These are phyloP conservation scores for Leptopilina myrica DNA, from an alignment of 2,888 invertebrate species.

Conservation along the genomic window DNA sequence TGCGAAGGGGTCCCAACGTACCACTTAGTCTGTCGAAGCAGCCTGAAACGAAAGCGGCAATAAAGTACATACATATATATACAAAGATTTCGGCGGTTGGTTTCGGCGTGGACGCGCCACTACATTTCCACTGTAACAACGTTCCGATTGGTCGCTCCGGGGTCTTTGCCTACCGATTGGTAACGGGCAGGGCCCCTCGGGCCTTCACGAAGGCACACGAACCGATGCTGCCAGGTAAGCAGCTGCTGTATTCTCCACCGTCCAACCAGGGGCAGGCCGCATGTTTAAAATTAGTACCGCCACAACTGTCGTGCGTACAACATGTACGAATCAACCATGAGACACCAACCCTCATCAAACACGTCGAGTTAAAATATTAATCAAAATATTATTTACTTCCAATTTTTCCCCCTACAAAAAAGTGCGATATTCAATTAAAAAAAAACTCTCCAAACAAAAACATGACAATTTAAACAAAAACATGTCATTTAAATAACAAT, in stretches of 20 bases:
- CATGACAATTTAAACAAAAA: too few species aligned
- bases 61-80: slow-evolving; percentile 48
- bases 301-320: slow-evolving; percentile 74
- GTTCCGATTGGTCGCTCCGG: slow-evolving; percentile 47
- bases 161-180: slow-evolving; percentile 37
- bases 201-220: slow-evolving; percentile 21
- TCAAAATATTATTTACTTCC: background rate
- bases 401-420: too few species aligned
- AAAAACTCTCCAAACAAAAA: too few species aligned
- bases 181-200: slow-evolving; percentile 45
- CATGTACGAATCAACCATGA: slow-evolving; percentile 60
- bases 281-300: slow-evolving; percentile 73
- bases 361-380: slow-evolving; percentile 40
- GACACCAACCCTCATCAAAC: slow-evolving; percentile 48
- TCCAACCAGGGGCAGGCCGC: slow-evolving; percentile 56
- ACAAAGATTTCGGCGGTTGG: slow-evolving; percentile 54
- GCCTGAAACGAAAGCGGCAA: slow-evolving; percentile 51
- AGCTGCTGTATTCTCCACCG: slow-evolving; percentile 62
- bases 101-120: slow-evolving; percentile 46
- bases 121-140: slow-evolving; percentile 51
- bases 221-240: slow-evolving; percentile 64
- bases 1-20: slow-evolving; percentile 39
- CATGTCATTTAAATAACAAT: too few species aligned
- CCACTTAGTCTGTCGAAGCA: slow-evolving; percentile 51
- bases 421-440: too few species aligned